Percentiles rank a stretch among this genome's conserved stretches.
phyloP scores from a whole-genome alignment of 2,888 invertebrate species.

The Rapana venosa region DNA sequence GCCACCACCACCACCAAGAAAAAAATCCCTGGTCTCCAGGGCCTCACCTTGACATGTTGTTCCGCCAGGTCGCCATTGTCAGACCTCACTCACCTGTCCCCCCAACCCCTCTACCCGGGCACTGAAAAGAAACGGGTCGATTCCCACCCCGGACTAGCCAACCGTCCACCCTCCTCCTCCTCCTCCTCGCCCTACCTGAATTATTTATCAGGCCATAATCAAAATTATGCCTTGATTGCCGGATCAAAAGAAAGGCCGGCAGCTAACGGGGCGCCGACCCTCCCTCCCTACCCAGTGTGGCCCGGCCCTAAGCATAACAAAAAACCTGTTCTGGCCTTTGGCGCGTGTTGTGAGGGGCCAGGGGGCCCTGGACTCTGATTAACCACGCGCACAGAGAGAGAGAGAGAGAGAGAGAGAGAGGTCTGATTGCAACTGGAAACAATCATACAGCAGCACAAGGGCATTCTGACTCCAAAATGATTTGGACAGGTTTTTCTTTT shows the following conservation, averaged over 20 bases:
- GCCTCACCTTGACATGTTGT: too few relatives aligned
- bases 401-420: background rate
- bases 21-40: too few relatives aligned
- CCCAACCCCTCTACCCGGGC: background rate
- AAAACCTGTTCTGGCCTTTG: background rate
- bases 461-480: too few relatives aligned
- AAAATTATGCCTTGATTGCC: conserved; percentile 56
- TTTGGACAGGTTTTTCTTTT: too few relatives aligned
- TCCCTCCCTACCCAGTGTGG: background rate
- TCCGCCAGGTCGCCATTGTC: too few relatives aligned
- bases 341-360: too few relatives aligned
- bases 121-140: conserved; percentile 11
- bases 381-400: background rate
- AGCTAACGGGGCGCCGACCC: background rate
- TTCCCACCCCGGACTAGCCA: background rate
- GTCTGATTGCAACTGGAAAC: too few relatives aligned
- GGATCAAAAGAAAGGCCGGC: conserved; percentile 54
- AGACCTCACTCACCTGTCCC: background rate
- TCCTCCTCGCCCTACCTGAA: conserved; percentile 42
- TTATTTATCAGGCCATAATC: conserved; percentile 56
- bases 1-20: background rate
- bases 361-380: background rate
- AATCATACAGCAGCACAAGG: too few relatives aligned
- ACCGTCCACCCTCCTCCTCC: too few relatives aligned
- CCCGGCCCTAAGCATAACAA: background rate